These are phyloP conservation scores for Torymus aiolomorphi DNA, from an alignment of 2,888 invertebrate genomes.

Conservation along the genomic window DNA sequence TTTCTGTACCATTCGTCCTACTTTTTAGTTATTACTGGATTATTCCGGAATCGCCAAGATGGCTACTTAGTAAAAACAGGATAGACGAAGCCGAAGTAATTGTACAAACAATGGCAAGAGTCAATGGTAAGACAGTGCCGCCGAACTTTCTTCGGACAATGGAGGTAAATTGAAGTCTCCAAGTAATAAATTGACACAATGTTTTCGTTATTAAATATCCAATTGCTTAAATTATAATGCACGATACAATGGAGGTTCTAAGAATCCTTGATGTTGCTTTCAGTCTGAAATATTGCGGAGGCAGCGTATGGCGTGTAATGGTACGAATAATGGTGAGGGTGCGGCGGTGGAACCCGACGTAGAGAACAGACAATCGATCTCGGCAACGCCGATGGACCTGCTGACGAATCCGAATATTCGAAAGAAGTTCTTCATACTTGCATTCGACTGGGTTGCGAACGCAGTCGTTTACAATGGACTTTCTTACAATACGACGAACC, in stretches of 20 bases:
- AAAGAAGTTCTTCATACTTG: conserved; percentile 81
- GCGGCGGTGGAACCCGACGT: conserved; percentile 62
- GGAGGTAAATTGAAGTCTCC: conserved; percentile 74
- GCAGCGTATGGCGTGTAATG: conserved; percentile 72
- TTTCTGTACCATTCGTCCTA: conserved; percentile 80
- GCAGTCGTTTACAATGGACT: conserved; percentile 84
- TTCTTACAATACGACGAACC: conserved; percentile 82
- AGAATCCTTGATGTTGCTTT: background rate
- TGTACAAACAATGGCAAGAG: conserved; percentile 79
- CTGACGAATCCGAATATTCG: conserved; percentile 82
- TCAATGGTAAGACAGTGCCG: conserved; percentile 79
- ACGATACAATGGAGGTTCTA: background rate
- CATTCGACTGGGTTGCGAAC: conserved; percentile 82
- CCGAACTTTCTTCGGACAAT: conserved; percentile 80
- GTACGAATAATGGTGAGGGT: conserved; percentile 68
- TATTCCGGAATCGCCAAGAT: conserved; percentile 84
- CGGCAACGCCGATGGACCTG: conserved; percentile 80
- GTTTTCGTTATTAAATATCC: too few relatives aligned
- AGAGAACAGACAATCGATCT: conserved; percentile 71
- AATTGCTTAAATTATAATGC: background rate
- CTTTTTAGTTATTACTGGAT: conserved; percentile 82
- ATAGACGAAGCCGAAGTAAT: conserved; percentile 82
- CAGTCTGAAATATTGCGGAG: conserved; percentile 72
- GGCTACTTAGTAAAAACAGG: conserved; percentile 82
- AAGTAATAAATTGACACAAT: background rate